Evolutionary conservation across 2,113 vertebrate species (phyloP).

Genomic region (Hemiscyllium ocellatum): DNA sequence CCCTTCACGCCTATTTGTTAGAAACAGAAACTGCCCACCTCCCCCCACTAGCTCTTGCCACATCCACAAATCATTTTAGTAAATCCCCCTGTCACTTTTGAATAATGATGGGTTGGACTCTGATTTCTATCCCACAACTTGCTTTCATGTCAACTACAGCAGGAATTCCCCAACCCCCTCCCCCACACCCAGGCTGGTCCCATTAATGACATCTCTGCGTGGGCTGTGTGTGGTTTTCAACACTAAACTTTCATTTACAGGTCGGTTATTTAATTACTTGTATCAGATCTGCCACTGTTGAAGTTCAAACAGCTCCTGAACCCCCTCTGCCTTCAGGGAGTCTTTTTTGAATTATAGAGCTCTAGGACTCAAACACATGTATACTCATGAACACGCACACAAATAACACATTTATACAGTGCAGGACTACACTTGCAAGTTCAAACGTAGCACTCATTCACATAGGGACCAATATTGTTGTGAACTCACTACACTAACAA

Average conservation of each 20-base stretch:
- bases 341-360: neutral
- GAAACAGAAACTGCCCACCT: conserved; percentile 22
- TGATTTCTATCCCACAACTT: neutral
- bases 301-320: neutral
- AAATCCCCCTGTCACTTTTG: conserved; percentile 20
- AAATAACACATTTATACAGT: neutral
- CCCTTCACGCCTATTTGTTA: neutral
- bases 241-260: neutral
- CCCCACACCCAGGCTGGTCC: neutral
- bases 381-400: neutral
- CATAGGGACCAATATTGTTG: too few species aligned
- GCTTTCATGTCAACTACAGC: neutral
- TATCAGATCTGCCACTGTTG: neutral
- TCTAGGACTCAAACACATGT: neutral
- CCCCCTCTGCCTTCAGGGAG: neutral
- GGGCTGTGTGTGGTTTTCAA: neutral
- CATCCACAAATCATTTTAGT: neutral
- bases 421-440: neutral
- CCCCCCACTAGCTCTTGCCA: neutral
- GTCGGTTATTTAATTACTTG: neutral
- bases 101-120: neutral
- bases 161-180: neutral
- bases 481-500: too few species aligned
- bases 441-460: too few species aligned
- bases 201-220: neutral